A percentile compares a stretch with the other conserved stretches of the same genome.
These are phyloP conservation scores for Ectemnius lituratus DNA, from an alignment of 2,888 invertebrate genomes.

Conservation along the genomic window DNA sequence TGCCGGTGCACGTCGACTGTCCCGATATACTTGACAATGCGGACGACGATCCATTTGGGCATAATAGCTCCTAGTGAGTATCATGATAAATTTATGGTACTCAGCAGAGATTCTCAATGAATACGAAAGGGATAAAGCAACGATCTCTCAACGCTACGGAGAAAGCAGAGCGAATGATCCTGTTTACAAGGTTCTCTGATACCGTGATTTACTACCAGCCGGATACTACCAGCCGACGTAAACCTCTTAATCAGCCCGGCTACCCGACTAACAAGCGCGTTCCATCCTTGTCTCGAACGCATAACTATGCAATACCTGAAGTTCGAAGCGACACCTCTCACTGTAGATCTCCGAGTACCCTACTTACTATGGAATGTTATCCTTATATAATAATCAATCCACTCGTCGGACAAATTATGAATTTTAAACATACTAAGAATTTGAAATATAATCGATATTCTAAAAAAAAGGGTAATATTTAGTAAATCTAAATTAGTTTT, in stretches of 20 bases:
- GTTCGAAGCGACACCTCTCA: too few relatives aligned
- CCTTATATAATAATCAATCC: too few relatives aligned
- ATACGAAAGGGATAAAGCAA: constrained; percentile 19
- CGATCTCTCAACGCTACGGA: constrained; percentile 11
- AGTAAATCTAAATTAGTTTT: too few relatives aligned
- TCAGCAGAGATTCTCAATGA: constrained; percentile 9
- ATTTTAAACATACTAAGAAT: too few relatives aligned
- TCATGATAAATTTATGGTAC: constrained; percentile 8
- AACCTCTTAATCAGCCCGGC: constrained; percentile 3
- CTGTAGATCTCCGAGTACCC: too few relatives aligned
- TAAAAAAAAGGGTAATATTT: too few relatives aligned
- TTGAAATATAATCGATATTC: too few relatives aligned
- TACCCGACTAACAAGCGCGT: too few relatives aligned
- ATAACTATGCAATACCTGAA: too few relatives aligned
- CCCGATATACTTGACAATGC: constrained; percentile 22
- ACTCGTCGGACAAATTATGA: constrained; percentile 7
- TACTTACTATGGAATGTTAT: too few relatives aligned
- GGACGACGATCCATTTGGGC: constrained; percentile 6
- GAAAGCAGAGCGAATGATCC: constrained; percentile 20
- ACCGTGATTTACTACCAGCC: not conserved
- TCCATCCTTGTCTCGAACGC: too few relatives aligned
- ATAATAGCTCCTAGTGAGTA: not conserved
- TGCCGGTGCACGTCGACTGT: constrained; percentile 23
- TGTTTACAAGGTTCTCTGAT: constrained; percentile 14
- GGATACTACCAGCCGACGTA: not conserved